Evolutionary conservation across 2,797 vertebrate species (phyloP).

Genomic region (Acropternis orthonyx): DNA sequence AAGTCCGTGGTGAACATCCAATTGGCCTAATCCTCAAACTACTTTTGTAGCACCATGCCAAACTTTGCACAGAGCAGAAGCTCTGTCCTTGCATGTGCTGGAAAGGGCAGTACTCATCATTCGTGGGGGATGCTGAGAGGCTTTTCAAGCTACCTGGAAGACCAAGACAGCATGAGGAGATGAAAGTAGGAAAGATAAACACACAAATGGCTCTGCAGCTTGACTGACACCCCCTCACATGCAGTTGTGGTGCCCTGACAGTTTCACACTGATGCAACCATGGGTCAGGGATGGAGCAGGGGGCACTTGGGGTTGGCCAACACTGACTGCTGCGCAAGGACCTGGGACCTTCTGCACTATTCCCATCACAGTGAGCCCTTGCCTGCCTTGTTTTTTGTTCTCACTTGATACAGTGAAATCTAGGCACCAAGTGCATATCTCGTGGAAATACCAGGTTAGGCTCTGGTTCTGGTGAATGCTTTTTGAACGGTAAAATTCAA

Average conservation of each 20-base stretch:
- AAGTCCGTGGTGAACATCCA: background rate
- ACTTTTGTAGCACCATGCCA: background rate
- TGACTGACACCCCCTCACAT: rapidly evolving
- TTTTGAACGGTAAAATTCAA: background rate
- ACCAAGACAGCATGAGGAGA: rapidly evolving
- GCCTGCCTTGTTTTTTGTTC: background rate
- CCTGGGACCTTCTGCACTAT: background rate
- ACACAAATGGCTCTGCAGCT: background rate
- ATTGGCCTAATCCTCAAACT: background rate
- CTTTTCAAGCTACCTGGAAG: background rate
- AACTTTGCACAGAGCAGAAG: background rate
- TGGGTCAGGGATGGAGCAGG: background rate
- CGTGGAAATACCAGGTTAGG: background rate
- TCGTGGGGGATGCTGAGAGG: rapidly evolving
- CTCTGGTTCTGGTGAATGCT: background rate
- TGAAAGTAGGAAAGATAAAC: background rate
- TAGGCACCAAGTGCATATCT: background rate
- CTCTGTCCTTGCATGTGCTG: background rate
- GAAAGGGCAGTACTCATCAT: background rate
- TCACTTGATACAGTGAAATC: background rate
- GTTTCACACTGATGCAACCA: background rate
- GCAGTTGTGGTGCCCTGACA: background rate
- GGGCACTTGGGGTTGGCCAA: rapidly evolving
- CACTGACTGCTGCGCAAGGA: rapidly evolving
- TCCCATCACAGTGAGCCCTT: rapidly evolving